Evolutionary conservation across 2,888 invertebrate genomes (phyloP).

Genomic region (Clunio marinus): DNA sequence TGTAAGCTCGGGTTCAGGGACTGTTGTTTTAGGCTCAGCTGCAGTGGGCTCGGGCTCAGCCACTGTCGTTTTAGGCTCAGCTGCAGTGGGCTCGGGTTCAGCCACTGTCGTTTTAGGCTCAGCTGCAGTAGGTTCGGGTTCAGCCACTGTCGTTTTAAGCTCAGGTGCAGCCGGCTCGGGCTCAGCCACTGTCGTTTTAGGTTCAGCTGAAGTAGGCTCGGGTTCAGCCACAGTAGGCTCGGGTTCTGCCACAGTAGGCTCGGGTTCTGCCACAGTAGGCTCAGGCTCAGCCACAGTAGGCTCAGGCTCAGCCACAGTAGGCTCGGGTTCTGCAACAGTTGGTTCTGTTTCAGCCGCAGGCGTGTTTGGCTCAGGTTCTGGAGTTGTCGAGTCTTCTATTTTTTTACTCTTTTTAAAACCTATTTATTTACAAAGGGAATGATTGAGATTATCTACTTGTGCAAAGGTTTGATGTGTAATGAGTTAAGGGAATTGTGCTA

Average conservation of each 20-base stretch:
- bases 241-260: constrained; percentile 45
- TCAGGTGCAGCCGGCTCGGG: constrained; percentile 40
- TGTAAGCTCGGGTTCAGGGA: constrained; percentile 51
- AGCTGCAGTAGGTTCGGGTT: constrained; percentile 49
- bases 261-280: constrained; percentile 46
- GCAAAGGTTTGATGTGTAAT: neutral
- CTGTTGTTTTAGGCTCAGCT: constrained; percentile 43
- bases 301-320: constrained; percentile 43
- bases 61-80: constrained; percentile 45
- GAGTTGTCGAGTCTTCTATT: neutral
- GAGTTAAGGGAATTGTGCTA: constrained; percentile 1
- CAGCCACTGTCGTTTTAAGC: constrained; percentile 43
- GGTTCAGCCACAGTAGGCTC: neutral
- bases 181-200: constrained; percentile 24
- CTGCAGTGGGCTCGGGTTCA: constrained; percentile 46
- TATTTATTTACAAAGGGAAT: constrained; percentile 17
- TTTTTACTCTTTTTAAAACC: neutral
- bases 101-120: constrained; percentile 46
- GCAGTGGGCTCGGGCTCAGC: constrained; percentile 45
- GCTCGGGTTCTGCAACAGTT: constrained; percentile 47
- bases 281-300: neutral
- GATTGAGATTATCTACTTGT: neutral
- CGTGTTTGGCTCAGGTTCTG: constrained; percentile 2
- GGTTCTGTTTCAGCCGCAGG: constrained; percentile 49
- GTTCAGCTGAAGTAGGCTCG: no score